Conservation (phyloP, 1,140 invertebrate genomes). For the Bemisia tabaci region DNA sequence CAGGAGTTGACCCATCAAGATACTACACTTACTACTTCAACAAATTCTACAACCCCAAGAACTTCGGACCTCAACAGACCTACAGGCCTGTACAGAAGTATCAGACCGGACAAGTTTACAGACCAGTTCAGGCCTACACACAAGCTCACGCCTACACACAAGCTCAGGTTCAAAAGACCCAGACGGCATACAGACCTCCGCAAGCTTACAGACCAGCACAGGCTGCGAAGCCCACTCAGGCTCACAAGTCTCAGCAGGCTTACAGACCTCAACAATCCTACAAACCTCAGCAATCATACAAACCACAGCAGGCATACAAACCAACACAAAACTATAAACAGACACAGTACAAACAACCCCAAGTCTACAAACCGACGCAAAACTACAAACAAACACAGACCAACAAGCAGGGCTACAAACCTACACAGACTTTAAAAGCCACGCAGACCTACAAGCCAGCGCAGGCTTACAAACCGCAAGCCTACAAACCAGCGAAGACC, state of each 20-base stretch:
- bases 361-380: no score
- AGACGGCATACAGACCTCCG: background rate
- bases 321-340: no score
- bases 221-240: background rate
- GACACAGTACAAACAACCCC: no score
- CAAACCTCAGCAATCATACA: background rate
- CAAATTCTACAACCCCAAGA: constrained; percentile 7
- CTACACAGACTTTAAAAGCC: no score
- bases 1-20: constrained; percentile 5
- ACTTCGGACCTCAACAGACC: background rate
- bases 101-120: background rate
- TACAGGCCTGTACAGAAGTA: background rate
- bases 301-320: background rate
- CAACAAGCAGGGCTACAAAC: no score
- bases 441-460: no score
- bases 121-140: background rate
- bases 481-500: no score
- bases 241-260: background rate
- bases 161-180: background rate
- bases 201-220: background rate
- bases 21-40: background rate
- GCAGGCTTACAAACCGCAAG: no score
- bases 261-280: background rate
- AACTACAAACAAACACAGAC: no score
- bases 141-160: background rate